phyloP scores from a whole-genome alignment of 2,113 vertebrate genomes.

The Seriola dumerili region DNA sequence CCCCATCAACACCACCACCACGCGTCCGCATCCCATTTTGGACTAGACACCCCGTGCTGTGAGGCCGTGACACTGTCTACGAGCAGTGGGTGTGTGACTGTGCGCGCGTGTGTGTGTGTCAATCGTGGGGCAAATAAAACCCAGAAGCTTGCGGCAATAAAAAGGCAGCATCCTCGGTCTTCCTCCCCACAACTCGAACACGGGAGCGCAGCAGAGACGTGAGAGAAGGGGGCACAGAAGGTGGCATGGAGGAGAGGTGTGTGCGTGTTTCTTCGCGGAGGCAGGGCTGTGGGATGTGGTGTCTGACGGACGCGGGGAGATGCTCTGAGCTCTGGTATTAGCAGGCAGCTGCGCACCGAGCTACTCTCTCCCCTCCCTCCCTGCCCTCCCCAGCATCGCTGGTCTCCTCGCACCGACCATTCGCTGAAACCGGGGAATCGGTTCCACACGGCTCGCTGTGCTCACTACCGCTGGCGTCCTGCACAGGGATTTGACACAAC shows the following conservation, averaged over 20 bases:
- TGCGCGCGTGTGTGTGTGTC: constrained; percentile 10
- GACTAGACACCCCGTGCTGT: constrained; percentile 58
- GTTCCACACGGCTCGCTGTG: constrained; percentile 62
- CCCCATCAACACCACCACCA: constrained; percentile 42
- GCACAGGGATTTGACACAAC: constrained; percentile 56
- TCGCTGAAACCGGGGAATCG: constrained; percentile 69
- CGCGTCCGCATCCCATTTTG: constrained; percentile 53
- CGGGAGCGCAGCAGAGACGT: constrained; percentile 47
- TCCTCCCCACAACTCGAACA: constrained; percentile 8
- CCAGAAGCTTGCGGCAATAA: constrained; percentile 22
- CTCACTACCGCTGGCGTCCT: constrained; percentile 55
- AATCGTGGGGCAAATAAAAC: constrained; percentile 65
- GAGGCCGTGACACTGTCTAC: constrained; percentile 53
- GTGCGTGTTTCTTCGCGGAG: constrained; percentile 65
- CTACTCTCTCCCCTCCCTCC: constrained; percentile 57
- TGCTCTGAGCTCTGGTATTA: constrained; percentile 79
- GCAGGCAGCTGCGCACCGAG: constrained; percentile 81
- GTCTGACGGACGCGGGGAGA: constrained; percentile 73
- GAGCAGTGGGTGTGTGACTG: constrained; percentile 23
- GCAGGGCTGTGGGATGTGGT: constrained; percentile 74
- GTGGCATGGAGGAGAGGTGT: constrained; percentile 71
- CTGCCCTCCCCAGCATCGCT: constrained; percentile 59
- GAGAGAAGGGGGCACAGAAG: constrained; percentile 46
- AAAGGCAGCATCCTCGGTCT: constrained; percentile 13
- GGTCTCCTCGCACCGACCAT: constrained; percentile 61